These are phyloP conservation scores for Calcarius ornatus DNA, from an alignment of 2,113 vertebrate genomes.

Conservation along the genomic window DNA sequence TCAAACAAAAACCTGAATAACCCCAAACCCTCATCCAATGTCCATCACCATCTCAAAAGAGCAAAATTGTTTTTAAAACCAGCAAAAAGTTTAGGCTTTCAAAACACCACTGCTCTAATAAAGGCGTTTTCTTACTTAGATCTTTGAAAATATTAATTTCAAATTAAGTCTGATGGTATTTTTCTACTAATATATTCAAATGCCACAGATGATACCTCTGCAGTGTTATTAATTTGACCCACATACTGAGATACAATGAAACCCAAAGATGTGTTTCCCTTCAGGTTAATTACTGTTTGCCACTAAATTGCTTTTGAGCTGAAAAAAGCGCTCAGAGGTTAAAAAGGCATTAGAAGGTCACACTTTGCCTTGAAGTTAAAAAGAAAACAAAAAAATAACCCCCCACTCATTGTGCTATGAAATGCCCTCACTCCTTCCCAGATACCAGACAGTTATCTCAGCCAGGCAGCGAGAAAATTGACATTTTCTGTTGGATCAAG, in stretches of 20 bases:
- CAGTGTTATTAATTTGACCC: neutral
- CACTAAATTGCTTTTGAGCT: neutral
- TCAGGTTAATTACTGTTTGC: constrained; percentile 2
- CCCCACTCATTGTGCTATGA: neutral
- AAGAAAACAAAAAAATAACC: neutral
- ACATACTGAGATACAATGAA: neutral
- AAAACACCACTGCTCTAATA: neutral
- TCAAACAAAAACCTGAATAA: neutral
- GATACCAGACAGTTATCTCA: neutral
- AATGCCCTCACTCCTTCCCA: neutral
- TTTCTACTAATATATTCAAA: neutral
- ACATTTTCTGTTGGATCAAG: neutral
- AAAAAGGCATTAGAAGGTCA: neutral
- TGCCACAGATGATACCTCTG: neutral
- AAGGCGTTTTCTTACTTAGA: neutral
- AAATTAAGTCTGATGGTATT: neutral
- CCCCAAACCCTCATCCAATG: neutral
- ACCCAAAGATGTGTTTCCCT: neutral
- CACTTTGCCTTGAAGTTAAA: neutral
- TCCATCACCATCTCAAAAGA: neutral
- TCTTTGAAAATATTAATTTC: neutral
- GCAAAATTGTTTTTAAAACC: neutral
- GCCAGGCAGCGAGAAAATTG: neutral
- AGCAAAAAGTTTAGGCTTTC: neutral
- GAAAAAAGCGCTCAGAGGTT: neutral